A percentile compares a stretch with the other conserved stretches of the same genome.
phyloP scores from a whole-genome alignment of 1,140 invertebrate species.

The Augochlora pura region DNA sequence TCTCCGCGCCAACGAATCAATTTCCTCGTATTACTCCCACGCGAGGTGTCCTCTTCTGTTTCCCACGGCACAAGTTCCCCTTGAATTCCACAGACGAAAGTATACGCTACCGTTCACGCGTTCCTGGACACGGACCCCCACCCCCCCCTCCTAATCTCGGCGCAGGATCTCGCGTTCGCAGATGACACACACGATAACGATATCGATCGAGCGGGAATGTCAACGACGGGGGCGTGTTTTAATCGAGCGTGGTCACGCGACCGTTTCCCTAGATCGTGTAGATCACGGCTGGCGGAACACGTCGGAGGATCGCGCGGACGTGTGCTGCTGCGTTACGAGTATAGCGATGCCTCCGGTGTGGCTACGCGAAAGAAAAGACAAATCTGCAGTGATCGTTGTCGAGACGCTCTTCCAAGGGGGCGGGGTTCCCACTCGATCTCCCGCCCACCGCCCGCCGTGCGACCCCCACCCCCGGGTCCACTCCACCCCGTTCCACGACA shows the following conservation, averaged over 20 bases:
- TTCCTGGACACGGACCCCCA: too few species aligned
- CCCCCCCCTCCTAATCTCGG: too few species aligned
- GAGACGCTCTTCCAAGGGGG: constrained; percentile 47
- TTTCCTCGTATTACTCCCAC: too few species aligned
- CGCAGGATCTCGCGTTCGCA: too few species aligned
- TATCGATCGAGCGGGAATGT: constrained; percentile 29
- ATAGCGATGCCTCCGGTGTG: too few species aligned
- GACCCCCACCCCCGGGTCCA: constrained; percentile 53
- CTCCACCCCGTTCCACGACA: constrained; percentile 70
- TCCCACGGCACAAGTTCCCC: too few species aligned
- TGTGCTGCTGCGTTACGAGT: too few species aligned
- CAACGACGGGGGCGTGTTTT: neutral
- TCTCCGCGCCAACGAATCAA: too few species aligned
- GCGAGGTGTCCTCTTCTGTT: too few species aligned
- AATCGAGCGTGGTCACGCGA: constrained; percentile 26
- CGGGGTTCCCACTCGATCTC: constrained; percentile 51
- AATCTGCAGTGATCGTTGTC: constrained; percentile 61
- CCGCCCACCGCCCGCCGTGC: constrained; percentile 11
- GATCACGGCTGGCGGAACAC: neutral
- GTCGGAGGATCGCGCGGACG: too few species aligned
- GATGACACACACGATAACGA: constrained; percentile 7
- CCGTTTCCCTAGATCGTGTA: neutral
- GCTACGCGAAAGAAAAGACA: constrained; percentile 54
- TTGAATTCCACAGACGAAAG: too few species aligned
- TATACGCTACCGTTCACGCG: too few species aligned